These are phyloP conservation scores for Lycophotia porphyrea DNA, from an alignment of 2,888 invertebrate genomes.

Conservation along the genomic window DNA sequence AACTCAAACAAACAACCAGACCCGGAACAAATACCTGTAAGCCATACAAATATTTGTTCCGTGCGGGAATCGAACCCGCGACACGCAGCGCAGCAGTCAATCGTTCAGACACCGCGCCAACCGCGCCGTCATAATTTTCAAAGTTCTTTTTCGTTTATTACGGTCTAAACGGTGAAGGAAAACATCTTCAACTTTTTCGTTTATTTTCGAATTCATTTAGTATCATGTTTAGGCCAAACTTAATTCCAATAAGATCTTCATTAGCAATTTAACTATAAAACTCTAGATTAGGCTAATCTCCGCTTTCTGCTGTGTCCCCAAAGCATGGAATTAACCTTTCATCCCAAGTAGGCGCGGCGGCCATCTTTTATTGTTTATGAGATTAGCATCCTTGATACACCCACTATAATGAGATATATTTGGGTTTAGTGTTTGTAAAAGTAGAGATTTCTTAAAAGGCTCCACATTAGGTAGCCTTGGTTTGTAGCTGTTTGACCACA, in stretches of 20 bases:
- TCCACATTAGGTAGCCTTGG: slow-evolving; percentile 25
- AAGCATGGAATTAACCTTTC: slow-evolving; percentile 59
- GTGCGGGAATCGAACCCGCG: too few relatives aligned
- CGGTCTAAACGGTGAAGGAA: not conserved
- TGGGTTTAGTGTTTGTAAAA: slow-evolving; percentile 36
- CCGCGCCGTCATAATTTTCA: too few relatives aligned
- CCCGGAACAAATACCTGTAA: too few relatives aligned
- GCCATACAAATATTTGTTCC: too few relatives aligned
- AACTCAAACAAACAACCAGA: too few relatives aligned
- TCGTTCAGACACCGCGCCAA: too few relatives aligned
- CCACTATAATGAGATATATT: slow-evolving; percentile 38
- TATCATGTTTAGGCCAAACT: not conserved
- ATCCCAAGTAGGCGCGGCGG: slow-evolving; percentile 36
- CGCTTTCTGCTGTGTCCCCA: slow-evolving; percentile 39
- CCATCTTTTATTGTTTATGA: slow-evolving; percentile 41
- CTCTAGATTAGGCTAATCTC: not conserved
- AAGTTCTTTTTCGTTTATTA: not conserved
- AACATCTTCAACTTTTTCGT: not conserved
- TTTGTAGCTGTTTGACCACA: not conserved
- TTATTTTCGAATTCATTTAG: not conserved
- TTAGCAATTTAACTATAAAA: not conserved
- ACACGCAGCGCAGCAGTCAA: too few relatives aligned
- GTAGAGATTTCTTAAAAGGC: not conserved
- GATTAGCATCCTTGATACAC: slow-evolving; percentile 53
- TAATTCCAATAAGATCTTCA: not conserved